These are phyloP conservation scores for Meloidogyne exigua DNA, from an alignment of 1,140 invertebrate genomes.

Conservation along the genomic window DNA sequence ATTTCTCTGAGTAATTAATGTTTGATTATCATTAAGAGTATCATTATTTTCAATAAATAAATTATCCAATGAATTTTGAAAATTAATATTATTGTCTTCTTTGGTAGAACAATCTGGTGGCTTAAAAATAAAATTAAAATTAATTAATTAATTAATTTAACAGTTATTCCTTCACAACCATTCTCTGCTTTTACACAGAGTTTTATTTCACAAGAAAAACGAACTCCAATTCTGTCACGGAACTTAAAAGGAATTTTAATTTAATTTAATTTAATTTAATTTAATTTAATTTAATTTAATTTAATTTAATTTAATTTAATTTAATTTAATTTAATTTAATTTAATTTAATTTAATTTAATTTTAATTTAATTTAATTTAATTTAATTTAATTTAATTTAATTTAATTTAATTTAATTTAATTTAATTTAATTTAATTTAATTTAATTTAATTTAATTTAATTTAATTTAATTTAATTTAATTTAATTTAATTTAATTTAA, in stretches of 20 bases:
- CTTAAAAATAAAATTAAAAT: background rate
- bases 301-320: background rate
- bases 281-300: too few relatives aligned
- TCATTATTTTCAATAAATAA: background rate
- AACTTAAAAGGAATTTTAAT: conserved; percentile 33
- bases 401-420: background rate
- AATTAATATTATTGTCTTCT: background rate
- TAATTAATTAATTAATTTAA: too few relatives aligned
- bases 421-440: background rate
- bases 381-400: background rate
- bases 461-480: background rate
- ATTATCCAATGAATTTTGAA: background rate
- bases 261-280: background rate
- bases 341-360: background rate
- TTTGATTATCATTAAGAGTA: background rate
- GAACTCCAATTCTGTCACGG: conserved; percentile 58
- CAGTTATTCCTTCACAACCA: conserved; percentile 63
- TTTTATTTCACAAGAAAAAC: conserved; percentile 61
- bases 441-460: background rate
- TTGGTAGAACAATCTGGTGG: background rate
- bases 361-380: too few relatives aligned
- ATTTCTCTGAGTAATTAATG: background rate
- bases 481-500: background rate
- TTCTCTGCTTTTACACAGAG: conserved; percentile 60
- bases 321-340: background rate